Conservation (phyloP, 2,888 invertebrate genomes). For the Sepioteuthis lessoniana region DNA sequence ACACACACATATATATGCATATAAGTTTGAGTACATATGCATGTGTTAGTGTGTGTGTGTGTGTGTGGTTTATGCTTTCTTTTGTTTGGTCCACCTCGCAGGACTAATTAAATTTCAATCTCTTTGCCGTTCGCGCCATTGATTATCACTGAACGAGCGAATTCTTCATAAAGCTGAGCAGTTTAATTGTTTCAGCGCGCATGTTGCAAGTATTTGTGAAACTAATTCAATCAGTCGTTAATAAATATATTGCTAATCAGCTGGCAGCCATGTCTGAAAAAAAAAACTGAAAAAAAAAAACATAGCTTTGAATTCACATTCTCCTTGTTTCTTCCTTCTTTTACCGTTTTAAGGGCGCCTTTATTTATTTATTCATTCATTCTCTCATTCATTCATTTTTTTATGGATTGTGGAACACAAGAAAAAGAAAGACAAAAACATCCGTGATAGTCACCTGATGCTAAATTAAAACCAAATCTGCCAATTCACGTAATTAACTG, state of each 20-base stretch:
- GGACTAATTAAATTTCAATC: not conserved
- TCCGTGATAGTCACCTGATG: not conserved
- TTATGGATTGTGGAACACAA: not conserved
- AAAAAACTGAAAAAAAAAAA: not conserved
- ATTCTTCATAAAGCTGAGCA: not conserved
- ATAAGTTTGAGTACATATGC: no score
- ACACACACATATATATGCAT: no score
- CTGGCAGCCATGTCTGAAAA: not conserved
- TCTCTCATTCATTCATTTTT: not conserved
- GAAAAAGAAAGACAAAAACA: not conserved
- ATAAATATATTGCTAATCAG: not conserved
- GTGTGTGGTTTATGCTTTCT: not conserved
- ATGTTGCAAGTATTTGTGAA: not conserved
- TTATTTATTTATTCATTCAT: no score
- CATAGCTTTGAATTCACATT: not conserved
- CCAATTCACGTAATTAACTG: not conserved
- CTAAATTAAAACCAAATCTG: not conserved
- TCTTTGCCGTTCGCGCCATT: not conserved
- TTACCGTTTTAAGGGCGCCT: not conserved
- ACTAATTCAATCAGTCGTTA: not conserved
- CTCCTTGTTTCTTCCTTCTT: not conserved
- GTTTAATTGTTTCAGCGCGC: not conserved
- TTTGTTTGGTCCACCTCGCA: not conserved
- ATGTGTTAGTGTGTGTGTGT: not conserved
- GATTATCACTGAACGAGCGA: not conserved